Conservation (phyloP, 2,888 invertebrate species). For the Lomographa bimaculata region DNA sequence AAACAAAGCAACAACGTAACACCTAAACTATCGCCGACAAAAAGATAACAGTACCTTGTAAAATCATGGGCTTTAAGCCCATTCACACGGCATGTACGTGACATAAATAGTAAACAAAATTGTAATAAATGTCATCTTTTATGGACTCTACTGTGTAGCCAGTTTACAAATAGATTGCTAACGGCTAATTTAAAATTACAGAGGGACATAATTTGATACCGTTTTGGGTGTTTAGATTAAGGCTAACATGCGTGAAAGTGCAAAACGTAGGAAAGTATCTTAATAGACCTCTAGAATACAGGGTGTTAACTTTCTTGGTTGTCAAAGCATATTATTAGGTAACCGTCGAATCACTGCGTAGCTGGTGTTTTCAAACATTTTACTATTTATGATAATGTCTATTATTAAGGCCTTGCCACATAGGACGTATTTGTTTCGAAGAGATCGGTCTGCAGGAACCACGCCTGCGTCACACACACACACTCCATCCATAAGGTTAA, state of each 20-base stretch:
- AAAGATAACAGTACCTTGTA: slow-evolving; percentile 22
- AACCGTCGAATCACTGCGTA: no score
- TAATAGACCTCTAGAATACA: no score
- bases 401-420: no score
- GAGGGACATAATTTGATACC: slow-evolving; percentile 3
- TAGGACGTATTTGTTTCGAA: no score
- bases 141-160: slow-evolving; percentile 9
- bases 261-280: background rate
- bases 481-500: no score
- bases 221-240: slow-evolving; percentile 3
- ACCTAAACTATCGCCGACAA: slow-evolving; percentile 8
- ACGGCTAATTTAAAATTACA: slow-evolving; percentile 10
- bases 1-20: slow-evolving; percentile 7
- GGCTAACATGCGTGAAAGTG: slow-evolving; percentile 5
- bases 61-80: slow-evolving; percentile 13
- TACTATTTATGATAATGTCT: no score
- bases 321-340: no score
- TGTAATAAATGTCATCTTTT: slow-evolving; percentile 23
- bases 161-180: slow-evolving; percentile 16
- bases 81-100: slow-evolving; percentile 22
- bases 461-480: no score
- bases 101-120: slow-evolving; percentile 23
- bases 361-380: no score
- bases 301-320: no score
- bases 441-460: no score